phyloP scores from a whole-genome alignment of 2,797 vertebrate species.

The Xenops minutus region DNA sequence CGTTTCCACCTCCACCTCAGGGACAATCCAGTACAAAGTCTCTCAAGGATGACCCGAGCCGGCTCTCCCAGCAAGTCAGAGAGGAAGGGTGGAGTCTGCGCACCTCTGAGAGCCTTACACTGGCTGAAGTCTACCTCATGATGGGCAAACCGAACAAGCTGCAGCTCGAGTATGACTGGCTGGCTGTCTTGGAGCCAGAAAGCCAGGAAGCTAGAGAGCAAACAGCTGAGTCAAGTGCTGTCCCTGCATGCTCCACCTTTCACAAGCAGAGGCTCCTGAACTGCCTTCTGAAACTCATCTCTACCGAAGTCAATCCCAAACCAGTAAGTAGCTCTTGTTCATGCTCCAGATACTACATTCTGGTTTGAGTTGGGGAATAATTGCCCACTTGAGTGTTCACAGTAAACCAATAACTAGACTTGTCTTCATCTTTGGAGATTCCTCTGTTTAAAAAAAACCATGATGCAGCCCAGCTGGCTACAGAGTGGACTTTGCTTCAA shows the following conservation, averaged over 20 bases:
- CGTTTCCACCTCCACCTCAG: slow-evolving; percentile 64
- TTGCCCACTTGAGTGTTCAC: neutral
- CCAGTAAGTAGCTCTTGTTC: slow-evolving; percentile 78
- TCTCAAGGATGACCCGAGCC: slow-evolving; percentile 73
- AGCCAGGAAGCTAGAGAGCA: slow-evolving; percentile 35
- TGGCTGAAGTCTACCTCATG: slow-evolving; percentile 99
- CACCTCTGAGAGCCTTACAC: slow-evolving; percentile 90
- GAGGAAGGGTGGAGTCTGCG: slow-evolving; percentile 92
- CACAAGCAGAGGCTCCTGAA: slow-evolving; percentile 87
- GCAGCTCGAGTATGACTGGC: slow-evolving; percentile 97
- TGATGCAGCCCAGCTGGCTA: neutral
- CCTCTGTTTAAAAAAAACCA: neutral
- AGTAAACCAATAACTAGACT: neutral
- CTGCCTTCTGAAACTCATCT: slow-evolving; percentile 91
- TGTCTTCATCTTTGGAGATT: neutral
- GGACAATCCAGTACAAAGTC: slow-evolving; percentile 72
- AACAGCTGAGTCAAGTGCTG: slow-evolving; percentile 9
- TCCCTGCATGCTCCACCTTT: slow-evolving; percentile 46
- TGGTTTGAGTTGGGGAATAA: neutral
- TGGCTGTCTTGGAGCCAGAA: slow-evolving; percentile 75
- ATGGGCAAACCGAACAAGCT: slow-evolving; percentile 95
- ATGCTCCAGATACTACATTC: neutral
- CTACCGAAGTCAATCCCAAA: slow-evolving; percentile 94
- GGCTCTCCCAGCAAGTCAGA: slow-evolving; percentile 84
- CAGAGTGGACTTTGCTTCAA: neutral